Percentiles rank a stretch among this genome's conserved stretches.
Conservation (phyloP, 1,140 invertebrate genomes). For the Drosophila sechellia region DNA sequence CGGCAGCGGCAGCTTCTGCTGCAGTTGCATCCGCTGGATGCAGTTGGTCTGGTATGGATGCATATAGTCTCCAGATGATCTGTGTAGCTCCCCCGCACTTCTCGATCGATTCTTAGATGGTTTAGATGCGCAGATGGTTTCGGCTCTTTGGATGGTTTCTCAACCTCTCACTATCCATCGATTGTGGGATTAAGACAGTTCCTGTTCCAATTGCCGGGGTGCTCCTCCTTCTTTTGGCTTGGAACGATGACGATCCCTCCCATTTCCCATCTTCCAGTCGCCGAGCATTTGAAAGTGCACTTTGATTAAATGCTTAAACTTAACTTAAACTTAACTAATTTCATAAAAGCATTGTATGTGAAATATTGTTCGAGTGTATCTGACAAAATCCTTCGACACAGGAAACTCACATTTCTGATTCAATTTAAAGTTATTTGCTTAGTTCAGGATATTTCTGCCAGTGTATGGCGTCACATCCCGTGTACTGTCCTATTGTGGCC, state of each 20-base stretch:
- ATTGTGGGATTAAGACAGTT: constrained; percentile 71
- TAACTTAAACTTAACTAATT: no score
- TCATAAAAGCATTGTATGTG: no score
- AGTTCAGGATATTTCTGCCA: neutral
- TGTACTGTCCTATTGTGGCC: constrained; percentile 75
- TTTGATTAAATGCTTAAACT: neutral
- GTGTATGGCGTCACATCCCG: constrained; percentile 40
- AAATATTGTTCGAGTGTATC: no score
- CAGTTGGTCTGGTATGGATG: neutral
- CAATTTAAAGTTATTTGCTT: no score
- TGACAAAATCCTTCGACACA: no score
- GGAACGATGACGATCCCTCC: constrained; percentile 15
- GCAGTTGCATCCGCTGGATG: constrained; percentile 23
- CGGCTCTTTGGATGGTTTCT: constrained; percentile 33
- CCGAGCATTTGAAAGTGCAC: constrained; percentile 8
- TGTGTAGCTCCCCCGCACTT: constrained; percentile 30
- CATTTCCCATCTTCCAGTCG: constrained; percentile 26
- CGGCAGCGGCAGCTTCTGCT: constrained; percentile 3
- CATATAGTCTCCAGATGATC: constrained; percentile 15
- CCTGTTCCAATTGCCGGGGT: constrained; percentile 38
- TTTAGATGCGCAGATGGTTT: constrained; percentile 48
- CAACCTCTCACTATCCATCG: constrained; percentile 60
- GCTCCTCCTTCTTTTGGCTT: constrained; percentile 1
- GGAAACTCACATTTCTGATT: no score
- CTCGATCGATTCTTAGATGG: constrained; percentile 48